Conservation (phyloP, 2,888 invertebrate genomes). For the Eurytoma adleriae region DNA sequence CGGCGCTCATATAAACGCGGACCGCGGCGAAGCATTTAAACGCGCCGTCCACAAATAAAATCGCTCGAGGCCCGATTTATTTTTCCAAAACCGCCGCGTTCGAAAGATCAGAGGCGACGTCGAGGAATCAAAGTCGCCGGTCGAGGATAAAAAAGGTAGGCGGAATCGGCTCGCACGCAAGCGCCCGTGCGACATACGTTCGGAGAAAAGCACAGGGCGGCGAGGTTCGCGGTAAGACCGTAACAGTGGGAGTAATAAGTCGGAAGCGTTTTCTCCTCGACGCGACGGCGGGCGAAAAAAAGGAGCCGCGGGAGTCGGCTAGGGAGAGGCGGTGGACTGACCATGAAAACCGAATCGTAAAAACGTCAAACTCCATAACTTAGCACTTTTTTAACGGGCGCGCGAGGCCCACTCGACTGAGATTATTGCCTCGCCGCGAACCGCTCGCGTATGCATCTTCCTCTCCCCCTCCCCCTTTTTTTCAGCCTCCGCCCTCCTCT, state of each 20-base stretch:
- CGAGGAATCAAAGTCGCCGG: neutral
- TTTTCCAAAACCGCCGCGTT: constrained; percentile 23
- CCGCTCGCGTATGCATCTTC: constrained; percentile 49
- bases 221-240: constrained; percentile 49
- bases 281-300: constrained; percentile 44
- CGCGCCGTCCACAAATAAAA: constrained; percentile 36
- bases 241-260: constrained; percentile 61
- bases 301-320: constrained; percentile 39
- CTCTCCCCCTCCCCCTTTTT: constrained; percentile 7
- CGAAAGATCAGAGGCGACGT: constrained; percentile 6
- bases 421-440: constrained; percentile 58
- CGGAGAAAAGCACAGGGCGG: constrained; percentile 15
- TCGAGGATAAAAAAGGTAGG: neutral
- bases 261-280: constrained; percentile 61
- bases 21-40: constrained; percentile 20
- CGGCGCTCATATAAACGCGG: constrained; percentile 1
- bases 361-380: constrained; percentile 64
- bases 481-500: neutral
- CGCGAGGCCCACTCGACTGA: constrained; percentile 59
- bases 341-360: constrained; percentile 63
- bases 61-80: constrained; percentile 39
- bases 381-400: constrained; percentile 60
- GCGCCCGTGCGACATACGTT: neutral
- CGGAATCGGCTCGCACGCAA: neutral
- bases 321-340: constrained; percentile 42